Base-by-base conservation (phyloP, 2,113 vertebrate genomes). In the Conger conger region DNA sequence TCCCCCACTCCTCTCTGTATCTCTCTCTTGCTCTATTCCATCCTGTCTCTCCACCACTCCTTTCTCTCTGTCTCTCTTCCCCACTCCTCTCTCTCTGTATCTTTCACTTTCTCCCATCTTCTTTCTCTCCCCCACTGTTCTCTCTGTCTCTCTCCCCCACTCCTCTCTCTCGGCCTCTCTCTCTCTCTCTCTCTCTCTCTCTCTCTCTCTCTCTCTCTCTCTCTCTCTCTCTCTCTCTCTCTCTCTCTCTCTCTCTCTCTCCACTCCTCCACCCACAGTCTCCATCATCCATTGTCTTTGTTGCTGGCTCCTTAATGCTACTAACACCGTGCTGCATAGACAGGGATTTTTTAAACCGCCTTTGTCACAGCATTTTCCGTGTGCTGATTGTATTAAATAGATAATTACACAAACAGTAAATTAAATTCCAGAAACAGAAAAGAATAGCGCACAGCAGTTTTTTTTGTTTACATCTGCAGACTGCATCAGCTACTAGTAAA, bases 141-240 rank as follows among this genome's bases (percentile, higher is more conserved):
- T 17, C 42, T n/a, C n/a, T n/a, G n/a, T n/a, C 78, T 82, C 57
- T 68, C 36, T 82, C 33, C 38, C 35, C n/a, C 27, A 76, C 33
- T 13, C 4, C 76, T 35, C 76, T 78, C 33, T 35, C 76, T 78
- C n/a, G n/a, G n/a, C n/a, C 33, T 78, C 76, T 35, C 33, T 78
- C 76, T 0, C 9, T 3, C 76, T 36, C 73, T 7, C 73, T 82
- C 80, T 36, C 50, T 81, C 27, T 33, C 45, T 57, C 23, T 11
- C 80, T 82, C 80, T 60, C 80, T 42, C 57, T 76, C 73, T 76
- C 73, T 76, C n/a, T 30, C 73, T 76, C n/a, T 11, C 76, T 78
- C 76, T 7, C 76, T 77, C 17, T 77, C 76, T 77, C 6, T 30
- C 30, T 78, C n/a, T 78, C 77, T 23, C 20, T 6, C n/a, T 30